These are phyloP conservation scores for Petrolisthes cinctipes DNA, from an alignment of 2,888 invertebrate genomes.

Conservation along the genomic window DNA sequence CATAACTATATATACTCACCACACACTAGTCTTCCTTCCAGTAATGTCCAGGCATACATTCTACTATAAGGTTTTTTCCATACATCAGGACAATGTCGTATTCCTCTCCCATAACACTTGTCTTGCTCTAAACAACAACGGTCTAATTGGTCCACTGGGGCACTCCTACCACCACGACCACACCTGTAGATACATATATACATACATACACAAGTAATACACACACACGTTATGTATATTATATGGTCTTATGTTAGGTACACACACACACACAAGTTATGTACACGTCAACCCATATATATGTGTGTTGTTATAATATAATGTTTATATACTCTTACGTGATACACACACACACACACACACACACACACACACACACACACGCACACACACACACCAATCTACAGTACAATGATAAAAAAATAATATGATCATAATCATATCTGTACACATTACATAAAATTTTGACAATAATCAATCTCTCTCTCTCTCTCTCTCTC, in stretches of 20 bases:
- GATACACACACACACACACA: not conserved
- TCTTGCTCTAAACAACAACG: constrained; percentile 60
- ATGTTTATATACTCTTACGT: not conserved
- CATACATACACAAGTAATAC: not conserved
- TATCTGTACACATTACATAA: not conserved
- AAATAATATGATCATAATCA: not conserved
- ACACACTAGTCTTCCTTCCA: constrained; percentile 49
- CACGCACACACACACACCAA: not conserved
- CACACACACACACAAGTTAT: not conserved
- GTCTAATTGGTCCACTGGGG: constrained; percentile 60
- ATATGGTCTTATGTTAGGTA: not conserved
- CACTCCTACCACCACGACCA: constrained; percentile 56
- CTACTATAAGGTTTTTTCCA: constrained; percentile 53
- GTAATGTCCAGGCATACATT: constrained; percentile 61
- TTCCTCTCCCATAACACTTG: constrained; percentile 54
- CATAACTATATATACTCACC: constrained; percentile 35
- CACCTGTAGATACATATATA: constrained; percentile 40
- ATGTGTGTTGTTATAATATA: no score
- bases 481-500: constrained; percentile 23
- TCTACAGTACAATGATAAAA: not conserved
- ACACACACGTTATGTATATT: not conserved
- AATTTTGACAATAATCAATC: not conserved
- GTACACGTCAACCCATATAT: not conserved
- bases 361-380: not conserved
- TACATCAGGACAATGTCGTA: constrained; percentile 57